Base-by-base conservation (phyloP, 1,140 invertebrate genomes). In the Saccostrea cuccullata region DNA sequence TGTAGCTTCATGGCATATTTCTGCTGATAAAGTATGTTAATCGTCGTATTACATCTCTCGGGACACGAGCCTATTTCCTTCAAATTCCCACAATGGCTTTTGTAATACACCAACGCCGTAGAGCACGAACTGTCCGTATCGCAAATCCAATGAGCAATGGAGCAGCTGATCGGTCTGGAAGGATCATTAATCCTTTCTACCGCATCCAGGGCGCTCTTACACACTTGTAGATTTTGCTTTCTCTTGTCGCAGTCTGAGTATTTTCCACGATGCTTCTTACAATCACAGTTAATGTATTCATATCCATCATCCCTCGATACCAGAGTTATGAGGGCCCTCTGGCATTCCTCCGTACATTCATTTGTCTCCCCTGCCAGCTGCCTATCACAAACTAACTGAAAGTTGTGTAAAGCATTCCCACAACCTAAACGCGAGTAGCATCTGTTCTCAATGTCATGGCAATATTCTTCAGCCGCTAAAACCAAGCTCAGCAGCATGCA, bases 121-220 rank as follows among this genome's bases (percentile, higher is more conserved):
- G 90, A 87, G 84, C 94, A 94, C 12, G 91, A 90, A 12, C 92
- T 94, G 88, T 94, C 94, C 12, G 94, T 93, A 85, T 93, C 92
- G 84, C 94, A 94, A 58, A 94, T 90, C 89, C 90, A 90, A 26
- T 87, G 60, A 8, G 94, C 94, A 55, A 94, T 87, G 6, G 90
- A 87, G 86, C 94, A 94, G 55, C 89, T 91, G 40, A 94, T 88
- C 5, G 88, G 47, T 2, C 87, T 86, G 2, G 85, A 55, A 5
- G 89, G 84, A 77, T 92, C 90, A 55, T 91, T 77, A 0, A 93
- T 73, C 26, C 87, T 87, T 20, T 89, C 58, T 87, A 93, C 89
- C 12, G 91, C 90, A 1, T 82, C 67, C 11, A 92, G 73, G 1
- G 94, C 93, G 6, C 85, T 86, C 36, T 90, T 86, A 84, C 93